These are phyloP conservation scores for Sebastes flavidus DNA, from an alignment of 2,797 vertebrate species.

Conservation along the genomic window DNA sequence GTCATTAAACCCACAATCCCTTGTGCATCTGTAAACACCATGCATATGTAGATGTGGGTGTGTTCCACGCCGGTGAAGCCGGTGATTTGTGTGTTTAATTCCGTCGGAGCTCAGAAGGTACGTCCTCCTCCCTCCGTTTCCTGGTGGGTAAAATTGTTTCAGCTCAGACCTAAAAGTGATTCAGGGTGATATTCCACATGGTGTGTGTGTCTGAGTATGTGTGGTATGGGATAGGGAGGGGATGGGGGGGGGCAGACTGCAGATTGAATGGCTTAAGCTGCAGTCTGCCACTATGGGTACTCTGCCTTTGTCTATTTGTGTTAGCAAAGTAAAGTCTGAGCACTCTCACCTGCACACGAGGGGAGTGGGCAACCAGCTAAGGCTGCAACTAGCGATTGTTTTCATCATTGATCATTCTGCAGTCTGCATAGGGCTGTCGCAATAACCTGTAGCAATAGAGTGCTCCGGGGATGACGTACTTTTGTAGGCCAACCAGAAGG, in stretches of 20 bases:
- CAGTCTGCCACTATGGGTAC: slow-evolving; percentile 32
- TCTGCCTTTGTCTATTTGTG: slow-evolving; percentile 58
- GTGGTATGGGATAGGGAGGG: slow-evolving; percentile 13
- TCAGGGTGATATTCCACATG: slow-evolving; percentile 37
- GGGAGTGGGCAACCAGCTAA: background rate
- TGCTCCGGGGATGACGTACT: too few relatives aligned
- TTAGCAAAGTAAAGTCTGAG: slow-evolving; percentile 61
- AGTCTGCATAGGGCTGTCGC: too few relatives aligned
- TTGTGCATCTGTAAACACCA: slow-evolving; percentile 20
- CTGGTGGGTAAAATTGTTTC: slow-evolving; percentile 23
- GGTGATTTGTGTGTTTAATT: slow-evolving; percentile 30
- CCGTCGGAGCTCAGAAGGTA: background rate
- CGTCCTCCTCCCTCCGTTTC: background rate
- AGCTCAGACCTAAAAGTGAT: slow-evolving; percentile 24
- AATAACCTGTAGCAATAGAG: too few relatives aligned
- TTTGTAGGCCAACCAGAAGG: too few relatives aligned
- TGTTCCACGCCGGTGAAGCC: background rate
- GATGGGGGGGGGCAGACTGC: background rate
- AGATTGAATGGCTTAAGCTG: slow-evolving; percentile 32
- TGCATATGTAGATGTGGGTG: background rate
- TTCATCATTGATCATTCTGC: background rate
- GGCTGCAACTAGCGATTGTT: background rate
- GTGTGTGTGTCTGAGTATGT: slow-evolving; percentile 41
- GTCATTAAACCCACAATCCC: slow-evolving; percentile 29
- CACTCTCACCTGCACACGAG: slow-evolving; percentile 53